A percentile compares a stretch with the other conserved stretches of the same genome.
phyloP scores from a whole-genome alignment of 92 coral and sea anemone genomes.

The Epizoanthus illoricatus region DNA sequence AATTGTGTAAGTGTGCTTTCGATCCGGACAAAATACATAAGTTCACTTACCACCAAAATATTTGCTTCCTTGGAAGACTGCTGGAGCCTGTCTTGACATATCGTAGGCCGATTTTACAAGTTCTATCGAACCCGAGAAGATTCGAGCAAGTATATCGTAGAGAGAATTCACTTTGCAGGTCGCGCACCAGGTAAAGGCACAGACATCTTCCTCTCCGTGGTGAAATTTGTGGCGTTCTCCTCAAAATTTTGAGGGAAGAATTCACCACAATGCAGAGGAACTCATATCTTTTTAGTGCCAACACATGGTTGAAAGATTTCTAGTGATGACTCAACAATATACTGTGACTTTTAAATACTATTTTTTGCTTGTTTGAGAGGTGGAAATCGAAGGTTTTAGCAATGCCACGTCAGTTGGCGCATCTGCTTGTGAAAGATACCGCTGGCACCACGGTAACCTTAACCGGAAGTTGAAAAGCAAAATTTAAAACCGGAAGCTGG shows the following conservation, averaged over 20 bases:
- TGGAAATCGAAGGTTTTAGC: slow-evolving; percentile 2
- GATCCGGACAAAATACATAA: background rate
- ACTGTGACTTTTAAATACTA: background rate
- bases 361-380: background rate
- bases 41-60: slow-evolving; percentile 20
- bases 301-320: background rate
- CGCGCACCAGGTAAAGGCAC: background rate
- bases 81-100: background rate
- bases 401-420: slow-evolving; percentile 12
- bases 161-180: slow-evolving; percentile 15
- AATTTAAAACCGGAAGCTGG: background rate
- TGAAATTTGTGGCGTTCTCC: background rate
- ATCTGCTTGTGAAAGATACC: background rate
- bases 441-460: background rate
- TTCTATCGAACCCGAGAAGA: background rate
- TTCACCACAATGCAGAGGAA: slow-evolving; percentile 4
- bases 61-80: background rate
- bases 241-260: background rate
- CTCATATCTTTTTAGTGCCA: background rate
- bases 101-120: background rate
- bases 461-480: background rate
- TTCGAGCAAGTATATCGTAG: background rate
- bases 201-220: background rate
- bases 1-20: background rate
- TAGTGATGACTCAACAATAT: background rate